Base-by-base conservation (phyloP, 2,113 vertebrate species). In the Bathybates hornii region DNA sequence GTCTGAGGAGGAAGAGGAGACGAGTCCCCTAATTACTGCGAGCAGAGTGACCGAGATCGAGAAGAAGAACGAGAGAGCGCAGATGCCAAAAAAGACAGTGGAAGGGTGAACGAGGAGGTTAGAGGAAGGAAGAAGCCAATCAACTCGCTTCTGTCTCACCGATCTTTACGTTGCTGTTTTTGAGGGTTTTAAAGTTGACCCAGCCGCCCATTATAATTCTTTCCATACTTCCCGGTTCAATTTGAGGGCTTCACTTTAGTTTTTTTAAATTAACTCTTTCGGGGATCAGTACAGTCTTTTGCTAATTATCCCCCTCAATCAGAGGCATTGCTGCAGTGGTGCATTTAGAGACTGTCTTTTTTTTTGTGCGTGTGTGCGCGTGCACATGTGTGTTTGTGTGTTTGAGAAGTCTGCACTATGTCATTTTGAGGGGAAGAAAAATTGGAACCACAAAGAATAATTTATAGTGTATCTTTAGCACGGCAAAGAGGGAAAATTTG, bases 281-380 rank as follows among this genome's bases (percentile, higher is more conserved):
- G 79, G 71, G 84, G 87, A 57, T 89, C 71, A 73, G 76, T 56
- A 78, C 53, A 82, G 80, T 85, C 59, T 85, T 85, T 79, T 81
- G 68, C 87, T 87, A n/a, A 11, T 52, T 16, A 6, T 12, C 17
- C 63, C 43, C 48, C 21, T 63, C 86, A 84, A 89, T 89, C 85
- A 79, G 83, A 88, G 90, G 87, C 84, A 87, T 91, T 90, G 85
- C 87, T 87, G 92, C 86, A 91, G 89, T 89, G 87, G 89, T 93
- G 92, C 90, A 66, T 93, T 92, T 80, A 88, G 80, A 92, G 87
- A 89, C 93, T 82, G 56, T 88, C 29, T 10, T 56, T 71, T 50
- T 81, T 81, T 36, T 13, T 45, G 68, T 10, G 68, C 1, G 38
- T 10, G 68, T 48, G 68, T 45, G 41, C 6, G 29, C 1, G 2